Conservation (phyloP, 2,888 invertebrate genomes). For the Oeneis ivallda region DNA sequence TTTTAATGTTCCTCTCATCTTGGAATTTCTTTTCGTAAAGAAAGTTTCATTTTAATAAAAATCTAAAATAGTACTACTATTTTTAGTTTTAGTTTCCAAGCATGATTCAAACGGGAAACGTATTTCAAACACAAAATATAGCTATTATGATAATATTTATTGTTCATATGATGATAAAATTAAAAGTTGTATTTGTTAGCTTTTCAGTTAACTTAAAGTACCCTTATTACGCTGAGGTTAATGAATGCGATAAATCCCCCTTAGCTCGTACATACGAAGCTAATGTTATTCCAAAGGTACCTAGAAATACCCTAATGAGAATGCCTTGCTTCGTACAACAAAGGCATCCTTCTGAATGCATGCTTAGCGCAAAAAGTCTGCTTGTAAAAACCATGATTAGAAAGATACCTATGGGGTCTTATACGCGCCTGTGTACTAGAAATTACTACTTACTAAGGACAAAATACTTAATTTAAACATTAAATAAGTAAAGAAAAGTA, state of each 20-base stretch:
- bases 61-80: no score
- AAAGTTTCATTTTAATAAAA: background rate
- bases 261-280: slow-evolving; percentile 51
- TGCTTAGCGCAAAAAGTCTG: slow-evolving; percentile 64
- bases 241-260: slow-evolving; percentile 55
- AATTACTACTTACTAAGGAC: background rate
- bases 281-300: slow-evolving; percentile 71
- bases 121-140: background rate
- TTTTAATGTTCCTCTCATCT: background rate
- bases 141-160: no score
- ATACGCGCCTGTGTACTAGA: background rate
- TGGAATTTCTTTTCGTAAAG: background rate
- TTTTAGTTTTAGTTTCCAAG: background rate
- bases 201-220: slow-evolving; percentile 39
- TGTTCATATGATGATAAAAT: background rate
- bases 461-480: background rate
- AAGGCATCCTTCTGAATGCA: slow-evolving; percentile 69
- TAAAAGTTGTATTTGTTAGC: slow-evolving; percentile 6
- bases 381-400: slow-evolving; percentile 47
- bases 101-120: background rate
- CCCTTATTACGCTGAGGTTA: slow-evolving; percentile 40
- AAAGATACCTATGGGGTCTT: background rate
- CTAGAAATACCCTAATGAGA: slow-evolving; percentile 72
- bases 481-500: no score
- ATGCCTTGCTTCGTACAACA: slow-evolving; percentile 65